phyloP scores from a whole-genome alignment of 2,113 vertebrate species.

The Aegotheles bennettii region DNA sequence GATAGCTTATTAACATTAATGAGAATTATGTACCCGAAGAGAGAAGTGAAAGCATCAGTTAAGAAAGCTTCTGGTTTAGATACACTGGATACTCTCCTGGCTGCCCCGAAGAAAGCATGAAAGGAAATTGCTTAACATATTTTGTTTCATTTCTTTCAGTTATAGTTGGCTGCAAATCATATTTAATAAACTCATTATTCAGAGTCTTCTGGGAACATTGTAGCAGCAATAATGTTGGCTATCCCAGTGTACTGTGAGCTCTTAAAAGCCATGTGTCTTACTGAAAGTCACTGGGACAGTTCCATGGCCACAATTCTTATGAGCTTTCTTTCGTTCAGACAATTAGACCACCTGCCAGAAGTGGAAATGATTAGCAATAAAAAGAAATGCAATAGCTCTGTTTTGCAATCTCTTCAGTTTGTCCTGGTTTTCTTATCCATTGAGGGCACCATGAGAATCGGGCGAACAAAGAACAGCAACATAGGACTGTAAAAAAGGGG shows the following conservation, averaged over 20 bases:
- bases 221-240: slow-evolving; percentile 60
- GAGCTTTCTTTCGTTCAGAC: slow-evolving; percentile 56
- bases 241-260: slow-evolving; percentile 20
- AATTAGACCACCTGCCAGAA: slow-evolving; percentile 73
- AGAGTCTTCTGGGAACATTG: slow-evolving; percentile 34
- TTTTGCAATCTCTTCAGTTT: slow-evolving; percentile 24
- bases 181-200: slow-evolving; percentile 54
- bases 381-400: slow-evolving; percentile 65
- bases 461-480: neutral
- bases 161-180: slow-evolving; percentile 55
- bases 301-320: slow-evolving; percentile 47
- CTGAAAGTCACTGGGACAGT: slow-evolving; percentile 61
- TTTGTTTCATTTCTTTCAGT: slow-evolving; percentile 58
- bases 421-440: neutral
- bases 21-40: neutral
- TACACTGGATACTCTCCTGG: neutral
- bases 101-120: neutral
- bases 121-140: slow-evolving; percentile 19
- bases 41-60: slow-evolving; percentile 13
- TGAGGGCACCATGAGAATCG: neutral
- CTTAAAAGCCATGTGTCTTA: slow-evolving; percentile 40
- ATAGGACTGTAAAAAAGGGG: neutral
- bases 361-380: slow-evolving; percentile 66
- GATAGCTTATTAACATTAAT: slow-evolving; percentile 44
- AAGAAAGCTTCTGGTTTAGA: neutral